Conservation (phyloP, 1,140 invertebrate species). For the Neuroterus valhalla region DNA sequence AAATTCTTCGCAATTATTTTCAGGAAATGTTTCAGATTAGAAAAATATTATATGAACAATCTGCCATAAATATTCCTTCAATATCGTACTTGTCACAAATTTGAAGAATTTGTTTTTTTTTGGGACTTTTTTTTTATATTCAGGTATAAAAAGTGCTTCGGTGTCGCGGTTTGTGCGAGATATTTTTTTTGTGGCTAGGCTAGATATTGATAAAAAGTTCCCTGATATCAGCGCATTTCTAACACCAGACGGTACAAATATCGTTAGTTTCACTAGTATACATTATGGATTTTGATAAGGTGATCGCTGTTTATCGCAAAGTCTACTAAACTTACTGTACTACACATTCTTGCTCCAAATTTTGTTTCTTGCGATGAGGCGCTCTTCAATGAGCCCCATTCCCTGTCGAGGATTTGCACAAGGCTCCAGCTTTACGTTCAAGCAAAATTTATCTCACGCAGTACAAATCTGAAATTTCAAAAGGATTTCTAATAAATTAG, state of each 20-base stretch:
- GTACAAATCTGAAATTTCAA: slow-evolving; percentile 58
- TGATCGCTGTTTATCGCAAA: slow-evolving; percentile 60
- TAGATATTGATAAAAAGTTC: slow-evolving; percentile 50
- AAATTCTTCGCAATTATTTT: background rate
- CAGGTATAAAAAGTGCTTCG: slow-evolving; percentile 6
- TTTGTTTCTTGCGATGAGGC: slow-evolving; percentile 35
- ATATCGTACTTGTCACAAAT: background rate
- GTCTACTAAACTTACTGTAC: slow-evolving; percentile 66
- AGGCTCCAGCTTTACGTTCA: slow-evolving; percentile 45
- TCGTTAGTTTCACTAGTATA: slow-evolving; percentile 69
- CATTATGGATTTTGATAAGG: slow-evolving; percentile 61
- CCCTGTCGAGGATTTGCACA: slow-evolving; percentile 33
- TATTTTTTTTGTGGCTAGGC: background rate
- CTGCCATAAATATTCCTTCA: background rate
- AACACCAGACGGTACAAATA: slow-evolving; percentile 69
- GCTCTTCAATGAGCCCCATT: slow-evolving; percentile 44
- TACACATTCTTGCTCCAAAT: slow-evolving; percentile 56
- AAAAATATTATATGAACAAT: background rate
- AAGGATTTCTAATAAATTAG: too few species aligned
- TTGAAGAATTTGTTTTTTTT: background rate
- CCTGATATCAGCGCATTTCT: slow-evolving; percentile 71
- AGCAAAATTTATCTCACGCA: slow-evolving; percentile 56
- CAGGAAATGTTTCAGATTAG: background rate
- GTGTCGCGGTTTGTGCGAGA: slow-evolving; percentile 2
- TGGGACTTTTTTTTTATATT: slow-evolving; percentile 33